Percentiles rank a stretch among this genome's conserved stretches.
Evolutionary conservation across 2,888 invertebrate species (phyloP).

Genomic region (Drosophila nr. perissopoda): DNA sequence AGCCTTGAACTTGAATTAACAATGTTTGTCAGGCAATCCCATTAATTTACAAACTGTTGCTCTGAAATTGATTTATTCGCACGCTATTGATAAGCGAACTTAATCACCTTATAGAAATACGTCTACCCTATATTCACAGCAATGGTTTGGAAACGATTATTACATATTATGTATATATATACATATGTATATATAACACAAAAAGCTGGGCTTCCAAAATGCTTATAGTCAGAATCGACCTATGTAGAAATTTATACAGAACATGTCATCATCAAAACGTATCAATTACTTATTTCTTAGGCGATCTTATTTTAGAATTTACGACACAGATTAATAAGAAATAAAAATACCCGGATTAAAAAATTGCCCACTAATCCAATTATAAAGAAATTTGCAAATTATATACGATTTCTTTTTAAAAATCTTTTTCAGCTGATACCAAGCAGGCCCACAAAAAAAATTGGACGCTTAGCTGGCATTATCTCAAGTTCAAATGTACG

Average conservation of each 20-base stretch:
- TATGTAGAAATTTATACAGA: neutral
- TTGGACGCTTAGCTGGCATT: constrained; percentile 14
- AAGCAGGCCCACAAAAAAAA: neutral
- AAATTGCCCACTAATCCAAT: neutral
- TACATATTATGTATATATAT: no score
- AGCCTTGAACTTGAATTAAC: constrained; percentile 34
- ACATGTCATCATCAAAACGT: neutral
- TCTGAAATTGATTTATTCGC: constrained; percentile 3
- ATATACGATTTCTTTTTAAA: neutral
- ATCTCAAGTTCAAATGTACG: constrained; percentile 44
- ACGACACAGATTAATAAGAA: neutral
- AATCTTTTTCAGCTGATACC: constrained; percentile 7
- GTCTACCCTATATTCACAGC: neutral
- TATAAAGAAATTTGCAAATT: neutral
- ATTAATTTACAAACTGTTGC: neutral
- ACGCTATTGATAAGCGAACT: constrained; percentile 24
- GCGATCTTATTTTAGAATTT: neutral
- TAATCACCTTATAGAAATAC: no score
- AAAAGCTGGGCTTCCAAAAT: neutral
- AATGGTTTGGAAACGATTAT: neutral
- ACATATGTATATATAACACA: no score
- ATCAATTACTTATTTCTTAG: neutral
- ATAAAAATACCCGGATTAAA: neutral
- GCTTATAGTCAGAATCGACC: no score
- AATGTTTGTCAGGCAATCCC: neutral